Base-by-base conservation (phyloP, 2,888 invertebrate genomes). In the Drosophila kanekoi region DNA sequence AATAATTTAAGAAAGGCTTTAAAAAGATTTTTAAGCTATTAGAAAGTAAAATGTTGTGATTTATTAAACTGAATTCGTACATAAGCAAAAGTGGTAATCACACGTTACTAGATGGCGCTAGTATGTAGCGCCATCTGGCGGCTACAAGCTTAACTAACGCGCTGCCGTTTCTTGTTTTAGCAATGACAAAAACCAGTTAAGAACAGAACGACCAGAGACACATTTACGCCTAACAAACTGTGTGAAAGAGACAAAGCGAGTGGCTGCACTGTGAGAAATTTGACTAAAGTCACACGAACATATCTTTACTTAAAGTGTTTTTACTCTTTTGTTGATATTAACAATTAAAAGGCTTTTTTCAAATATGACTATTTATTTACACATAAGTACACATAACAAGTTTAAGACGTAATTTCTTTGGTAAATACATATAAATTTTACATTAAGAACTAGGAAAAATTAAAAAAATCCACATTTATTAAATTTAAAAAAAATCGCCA, bases 361-460 rank as follows among this genome's bases (percentile, higher is more conserved):
- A 86, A 67, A 86, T 82, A 77, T 53, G 51, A 57, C 81, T 82
- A 67, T 82, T 82, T 82, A 82, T 82, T 82, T 82, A 82, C 81
- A 81, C 51, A 81, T 78, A 71, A 74, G 63, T 83, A 83, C 72
- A 86, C 40, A 64, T 82, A 83, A 88, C 86, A 89, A 84, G 77
- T 87, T 74, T 40, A 66, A 72, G 65, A 64, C 69, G 16, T 62
- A 49, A 65, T 74, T 66, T 83, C 23, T 45, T 69, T 49, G 51
- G 51, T 64, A 71, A 79, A 65, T 73, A 70, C 59, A 53, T 40
- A 61, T 49, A 64, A 64, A 80, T 49, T 61, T 32, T 38, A 76
- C 79, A 74, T 49, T 41, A 54, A 70, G 64, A 72, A 51, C 63
- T 66, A 16, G 23, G 32, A 32, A 32, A 52, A 32, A 57, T 63